A percentile compares a stretch with the other conserved stretches of the same genome.
Evolutionary conservation across 2,113 vertebrate genomes (phyloP).

Genomic region (Xenopus laevis): DNA sequence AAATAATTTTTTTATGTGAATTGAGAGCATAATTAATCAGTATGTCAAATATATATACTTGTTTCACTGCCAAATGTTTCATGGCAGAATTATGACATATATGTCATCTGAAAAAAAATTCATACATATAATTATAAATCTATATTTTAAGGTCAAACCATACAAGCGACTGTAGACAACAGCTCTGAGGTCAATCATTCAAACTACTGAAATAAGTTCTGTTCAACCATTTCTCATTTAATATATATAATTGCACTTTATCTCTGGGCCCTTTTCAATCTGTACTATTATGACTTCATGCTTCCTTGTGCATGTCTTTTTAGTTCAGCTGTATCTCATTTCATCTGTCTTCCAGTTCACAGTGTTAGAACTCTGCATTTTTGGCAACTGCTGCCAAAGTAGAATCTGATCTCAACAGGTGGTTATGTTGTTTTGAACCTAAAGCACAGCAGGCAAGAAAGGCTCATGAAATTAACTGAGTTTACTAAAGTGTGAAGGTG

Average conservation of each 20-base stretch:
- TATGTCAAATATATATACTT: too few relatives aligned
- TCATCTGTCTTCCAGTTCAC: constrained; percentile 30
- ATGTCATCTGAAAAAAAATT: too few relatives aligned
- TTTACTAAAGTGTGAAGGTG: not conserved
- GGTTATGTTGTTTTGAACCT: constrained; percentile 17
- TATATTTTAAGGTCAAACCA: too few relatives aligned
- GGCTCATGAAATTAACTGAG: not conserved
- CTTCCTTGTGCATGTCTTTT: constrained; percentile 5
- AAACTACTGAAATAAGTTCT: too few relatives aligned
- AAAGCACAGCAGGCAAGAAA: not conserved
- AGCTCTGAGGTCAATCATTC: too few relatives aligned
- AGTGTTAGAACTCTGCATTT: constrained; percentile 38
- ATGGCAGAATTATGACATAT: too few relatives aligned
- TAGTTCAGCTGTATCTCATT: constrained; percentile 1
- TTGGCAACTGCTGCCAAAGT: constrained; percentile 8
- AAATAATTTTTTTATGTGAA: too few relatives aligned
- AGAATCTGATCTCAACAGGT: constrained; percentile 25
- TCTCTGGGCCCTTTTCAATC: too few relatives aligned
- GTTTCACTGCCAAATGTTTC: too few relatives aligned
- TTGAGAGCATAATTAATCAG: too few relatives aligned
- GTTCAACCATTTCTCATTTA: not conserved
- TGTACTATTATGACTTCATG: not conserved
- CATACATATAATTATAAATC: too few relatives aligned
- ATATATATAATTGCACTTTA: not conserved
- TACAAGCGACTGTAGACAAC: too few relatives aligned